Percentiles rank a stretch among this genome's conserved stretches.
phyloP scores from a whole-genome alignment of 1,140 invertebrate species.

The Metopolophium dirhodum region DNA sequence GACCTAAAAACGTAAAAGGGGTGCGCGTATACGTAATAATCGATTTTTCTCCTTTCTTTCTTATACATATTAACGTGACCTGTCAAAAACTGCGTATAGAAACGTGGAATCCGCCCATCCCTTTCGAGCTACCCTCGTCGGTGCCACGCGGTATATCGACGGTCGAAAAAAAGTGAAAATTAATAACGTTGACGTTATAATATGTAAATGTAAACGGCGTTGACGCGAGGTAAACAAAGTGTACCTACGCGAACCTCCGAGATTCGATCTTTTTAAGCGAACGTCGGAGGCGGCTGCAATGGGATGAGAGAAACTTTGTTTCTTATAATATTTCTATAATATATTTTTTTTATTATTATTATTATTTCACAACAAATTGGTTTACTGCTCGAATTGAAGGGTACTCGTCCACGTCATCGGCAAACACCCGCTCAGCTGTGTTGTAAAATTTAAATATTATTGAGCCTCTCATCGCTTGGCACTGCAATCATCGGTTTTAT shows the following conservation, averaged over 20 bases:
- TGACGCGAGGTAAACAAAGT: background rate
- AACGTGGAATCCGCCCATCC: background rate
- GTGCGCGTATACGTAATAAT: background rate
- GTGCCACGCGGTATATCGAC: no score
- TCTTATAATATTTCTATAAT: background rate
- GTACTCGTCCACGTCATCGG: background rate
- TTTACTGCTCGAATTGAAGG: background rate
- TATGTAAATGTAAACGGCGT: background rate
- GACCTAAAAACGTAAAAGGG: background rate
- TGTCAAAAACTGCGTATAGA: background rate
- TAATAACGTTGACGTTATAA: background rate
- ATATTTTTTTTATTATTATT: background rate
- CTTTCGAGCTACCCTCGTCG: no score
- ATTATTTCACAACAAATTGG: constrained; percentile 1
- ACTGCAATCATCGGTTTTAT: background rate
- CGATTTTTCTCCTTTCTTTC: background rate
- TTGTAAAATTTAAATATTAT: background rate
- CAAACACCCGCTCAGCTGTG: background rate
- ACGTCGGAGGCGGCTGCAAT: background rate
- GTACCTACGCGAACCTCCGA: background rate
- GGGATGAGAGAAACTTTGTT: background rate
- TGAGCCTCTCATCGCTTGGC: background rate
- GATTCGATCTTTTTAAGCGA: background rate
- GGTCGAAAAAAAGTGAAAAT: background rate
- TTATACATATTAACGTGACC: background rate